Conservation (phyloP, 2,113 vertebrate genomes). For the Burhinus oedicnemus region DNA sequence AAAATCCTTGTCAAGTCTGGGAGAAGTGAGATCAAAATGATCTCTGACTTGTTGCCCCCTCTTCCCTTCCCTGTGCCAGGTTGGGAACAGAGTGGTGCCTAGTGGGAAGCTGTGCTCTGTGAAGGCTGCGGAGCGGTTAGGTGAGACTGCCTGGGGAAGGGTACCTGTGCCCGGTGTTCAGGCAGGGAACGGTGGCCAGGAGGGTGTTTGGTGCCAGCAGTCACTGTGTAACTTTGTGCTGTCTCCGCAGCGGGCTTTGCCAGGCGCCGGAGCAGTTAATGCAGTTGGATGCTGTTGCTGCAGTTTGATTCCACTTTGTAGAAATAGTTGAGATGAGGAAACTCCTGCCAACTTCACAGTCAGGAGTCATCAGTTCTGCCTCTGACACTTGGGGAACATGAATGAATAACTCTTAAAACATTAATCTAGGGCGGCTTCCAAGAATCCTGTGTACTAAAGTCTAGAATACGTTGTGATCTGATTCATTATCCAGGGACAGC, state of each 20-base stretch:
- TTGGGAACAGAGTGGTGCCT: not conserved
- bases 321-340: not conserved
- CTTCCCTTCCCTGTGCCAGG: not conserved
- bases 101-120: not conserved
- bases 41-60: not conserved
- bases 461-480: not conserved
- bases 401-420: conserved; percentile 10
- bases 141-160: not conserved
- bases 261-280: not conserved
- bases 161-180: not conserved
- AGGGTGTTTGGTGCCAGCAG: not conserved
- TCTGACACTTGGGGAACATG: not conserved
- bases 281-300: not conserved
- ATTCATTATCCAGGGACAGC: not conserved
- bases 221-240: not conserved
- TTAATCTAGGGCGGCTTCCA: conserved; percentile 22
- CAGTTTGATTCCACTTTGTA: not conserved
- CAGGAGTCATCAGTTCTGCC: conserved; percentile 8
- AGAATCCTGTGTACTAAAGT: not conserved
- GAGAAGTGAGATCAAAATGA: not conserved
- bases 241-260: not conserved
- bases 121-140: not conserved
- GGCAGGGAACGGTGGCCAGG: not conserved
- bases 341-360: not conserved
- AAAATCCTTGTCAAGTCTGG: not conserved